Evolutionary conservation across 2,888 invertebrate genomes (phyloP).

Genomic region (Brachypalpus laphriformis): DNA sequence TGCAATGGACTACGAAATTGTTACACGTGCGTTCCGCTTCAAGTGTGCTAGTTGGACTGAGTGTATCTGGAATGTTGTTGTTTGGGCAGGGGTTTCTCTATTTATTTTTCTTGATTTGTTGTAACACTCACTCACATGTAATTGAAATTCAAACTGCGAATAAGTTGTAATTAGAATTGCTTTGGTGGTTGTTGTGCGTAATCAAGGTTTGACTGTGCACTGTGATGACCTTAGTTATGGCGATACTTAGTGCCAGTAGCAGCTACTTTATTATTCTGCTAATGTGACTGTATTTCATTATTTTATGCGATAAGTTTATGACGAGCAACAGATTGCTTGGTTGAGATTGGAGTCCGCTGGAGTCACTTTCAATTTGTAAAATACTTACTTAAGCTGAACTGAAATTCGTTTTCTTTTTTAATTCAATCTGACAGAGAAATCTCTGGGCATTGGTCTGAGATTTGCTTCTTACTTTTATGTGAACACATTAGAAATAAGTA

Average conservation of each 20-base stretch:
- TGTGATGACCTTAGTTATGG: constrained; percentile 13
- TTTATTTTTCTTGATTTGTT: constrained; percentile 22
- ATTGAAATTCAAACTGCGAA: constrained; percentile 53
- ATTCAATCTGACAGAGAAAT: background rate
- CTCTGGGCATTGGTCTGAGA: background rate
- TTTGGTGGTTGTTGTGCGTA: constrained; percentile 7
- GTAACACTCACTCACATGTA: constrained; percentile 14
- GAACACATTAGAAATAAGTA: background rate
- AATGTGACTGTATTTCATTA: background rate
- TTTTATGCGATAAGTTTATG: background rate
- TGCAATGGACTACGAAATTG: constrained; percentile 9
- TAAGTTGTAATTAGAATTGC: constrained; percentile 26
- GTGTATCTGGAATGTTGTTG: constrained; percentile 1
- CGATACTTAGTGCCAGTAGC: too few species aligned
- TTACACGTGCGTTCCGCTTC: background rate
- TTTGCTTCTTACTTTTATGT: background rate
- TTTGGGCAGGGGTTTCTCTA: background rate
- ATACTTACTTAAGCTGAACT: background rate
- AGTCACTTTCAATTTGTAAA: background rate
- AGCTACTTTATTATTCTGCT: background rate
- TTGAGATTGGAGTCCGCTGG: too few species aligned
- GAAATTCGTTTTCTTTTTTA: background rate
- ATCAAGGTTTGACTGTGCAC: constrained; percentile 12
- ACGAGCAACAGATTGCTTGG: background rate
- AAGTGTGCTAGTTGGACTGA: constrained; percentile 1